Evolutionary conservation across 1,140 invertebrate genomes (phyloP).

Genomic region (Whitmania pigra): DNA sequence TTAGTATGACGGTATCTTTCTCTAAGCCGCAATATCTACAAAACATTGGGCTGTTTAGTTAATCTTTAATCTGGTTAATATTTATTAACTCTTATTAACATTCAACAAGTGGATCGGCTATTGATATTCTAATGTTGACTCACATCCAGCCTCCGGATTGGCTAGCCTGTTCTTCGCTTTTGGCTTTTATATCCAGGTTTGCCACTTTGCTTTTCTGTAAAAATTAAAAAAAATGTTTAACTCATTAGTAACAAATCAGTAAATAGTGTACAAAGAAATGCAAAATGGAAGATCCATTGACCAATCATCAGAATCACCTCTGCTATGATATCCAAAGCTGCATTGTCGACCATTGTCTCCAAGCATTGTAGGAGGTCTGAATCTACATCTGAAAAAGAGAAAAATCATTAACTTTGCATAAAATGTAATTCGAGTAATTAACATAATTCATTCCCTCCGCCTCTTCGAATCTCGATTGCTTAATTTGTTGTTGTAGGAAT

Average conservation of each 20-base stretch:
- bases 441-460: too few species aligned
- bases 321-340: neutral
- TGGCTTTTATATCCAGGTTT: conserved; percentile 10
- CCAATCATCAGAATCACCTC: neutral
- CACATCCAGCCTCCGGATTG: conserved; percentile 4
- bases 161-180: neutral
- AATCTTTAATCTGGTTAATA: too few species aligned
- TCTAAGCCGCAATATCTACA: conserved; percentile 14
- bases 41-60: neutral
- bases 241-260: too few species aligned
- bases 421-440: too few species aligned
- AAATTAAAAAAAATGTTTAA: neutral
- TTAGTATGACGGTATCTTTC: conserved; percentile 17
- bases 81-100: too few species aligned
- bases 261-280: too few species aligned
- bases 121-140: neutral
- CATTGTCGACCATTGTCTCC: conserved; percentile 1
- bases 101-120: too few species aligned
- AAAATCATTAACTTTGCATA: too few species aligned
- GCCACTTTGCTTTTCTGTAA: neutral
- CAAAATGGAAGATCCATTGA: too few species aligned
- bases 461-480: too few species aligned
- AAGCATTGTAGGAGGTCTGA: neutral
- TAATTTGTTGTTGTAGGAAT: too few species aligned
- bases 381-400: neutral